Evolutionary conservation across 2,888 invertebrate species (phyloP).

Genomic region (Pyrrhia umbra): DNA sequence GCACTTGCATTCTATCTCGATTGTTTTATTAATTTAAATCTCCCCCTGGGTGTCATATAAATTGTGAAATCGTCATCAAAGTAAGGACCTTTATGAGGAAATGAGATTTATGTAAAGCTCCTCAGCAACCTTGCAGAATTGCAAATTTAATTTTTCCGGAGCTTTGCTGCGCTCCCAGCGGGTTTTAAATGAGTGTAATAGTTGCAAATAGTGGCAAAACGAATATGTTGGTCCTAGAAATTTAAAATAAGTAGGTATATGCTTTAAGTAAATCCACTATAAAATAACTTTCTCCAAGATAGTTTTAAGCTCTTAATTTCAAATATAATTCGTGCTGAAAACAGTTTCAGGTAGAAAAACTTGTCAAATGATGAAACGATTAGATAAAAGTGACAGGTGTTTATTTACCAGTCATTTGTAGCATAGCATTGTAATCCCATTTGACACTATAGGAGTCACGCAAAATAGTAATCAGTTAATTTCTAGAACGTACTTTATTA

Average conservation of each 20-base stretch:
- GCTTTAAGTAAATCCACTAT: not conserved
- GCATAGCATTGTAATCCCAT: conserved; percentile 27
- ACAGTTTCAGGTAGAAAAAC: conserved; percentile 11
- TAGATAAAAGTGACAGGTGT: conserved; percentile 55
- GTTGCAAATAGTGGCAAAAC: conserved; percentile 52
- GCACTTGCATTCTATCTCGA: not conserved
- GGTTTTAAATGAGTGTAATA: conserved; percentile 66
- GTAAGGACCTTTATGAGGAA: conserved; percentile 62
- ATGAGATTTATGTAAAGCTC: conserved; percentile 71
- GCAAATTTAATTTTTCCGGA: conserved; percentile 71
- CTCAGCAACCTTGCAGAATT: conserved; percentile 66
- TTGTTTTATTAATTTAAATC: not conserved
- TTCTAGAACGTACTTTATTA: conserved; percentile 13
- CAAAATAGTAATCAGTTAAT: conserved; percentile 46
- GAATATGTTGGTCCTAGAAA: conserved; percentile 48
- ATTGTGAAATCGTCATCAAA: conserved; percentile 27
- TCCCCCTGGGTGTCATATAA: not conserved
- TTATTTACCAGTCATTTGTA: conserved; percentile 42
- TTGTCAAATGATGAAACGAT: conserved; percentile 35
- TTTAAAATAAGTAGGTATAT: conserved; percentile 23
- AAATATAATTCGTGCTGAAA: conserved; percentile 19
- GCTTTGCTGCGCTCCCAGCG: conserved; percentile 62
- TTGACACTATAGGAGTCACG: conserved; percentile 52
- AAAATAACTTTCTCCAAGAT: no score
- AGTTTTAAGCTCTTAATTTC: not conserved